Base-by-base conservation (phyloP, 1,140 invertebrate genomes). In the Saccostrea cuccullata region DNA sequence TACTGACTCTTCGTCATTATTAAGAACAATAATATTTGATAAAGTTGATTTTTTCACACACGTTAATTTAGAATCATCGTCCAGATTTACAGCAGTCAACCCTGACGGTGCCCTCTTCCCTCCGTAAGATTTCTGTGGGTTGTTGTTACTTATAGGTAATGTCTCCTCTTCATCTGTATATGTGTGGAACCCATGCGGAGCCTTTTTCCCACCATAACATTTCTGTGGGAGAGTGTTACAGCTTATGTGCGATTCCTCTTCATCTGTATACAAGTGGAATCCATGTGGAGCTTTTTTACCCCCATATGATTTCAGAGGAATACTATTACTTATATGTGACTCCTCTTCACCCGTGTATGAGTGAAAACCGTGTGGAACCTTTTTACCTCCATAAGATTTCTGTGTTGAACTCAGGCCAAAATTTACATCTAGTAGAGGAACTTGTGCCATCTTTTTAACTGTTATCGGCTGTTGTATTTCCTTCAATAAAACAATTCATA, bases 361-460 rank as follows among this genome's bases (percentile, higher is more conserved):
- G 55, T 87, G 87, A 8, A 89, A 36, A 8, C 83, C 70, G n/a
- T 84, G 70, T 36, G 86, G 64, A 4, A 55, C 89, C 56, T 89
- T 89, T 60, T 89, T 89, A 82, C 89, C 89, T 26, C 89, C 89
- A 87, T 87, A 84, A 73, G 83, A 85, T 87, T 87, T 87, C 40
- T 85, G 83, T 6, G 83, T 55, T 8, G 83, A 40, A 36, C 86
- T 23, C 26, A 84, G 58, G 2, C 70, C 84, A 64, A 87, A 82
- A 55, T 85, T 86, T 84, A 89, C 58, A 55, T 84, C 82, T 36
- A 84, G 23, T 11, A 56, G 40, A 23, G 82, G 82, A 84, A 84
- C 55, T 56, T 84, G 82, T 55, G 82, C 82, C 82, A 84, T 84
- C 17, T 84, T 55, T 23, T 84, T 77, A 40, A 15, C 26, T 30